Evolutionary conservation across 1,140 invertebrate genomes (phyloP), one percentile per base, ranked within the genome.

Genomic region (Drosophila takahashii): DNA sequence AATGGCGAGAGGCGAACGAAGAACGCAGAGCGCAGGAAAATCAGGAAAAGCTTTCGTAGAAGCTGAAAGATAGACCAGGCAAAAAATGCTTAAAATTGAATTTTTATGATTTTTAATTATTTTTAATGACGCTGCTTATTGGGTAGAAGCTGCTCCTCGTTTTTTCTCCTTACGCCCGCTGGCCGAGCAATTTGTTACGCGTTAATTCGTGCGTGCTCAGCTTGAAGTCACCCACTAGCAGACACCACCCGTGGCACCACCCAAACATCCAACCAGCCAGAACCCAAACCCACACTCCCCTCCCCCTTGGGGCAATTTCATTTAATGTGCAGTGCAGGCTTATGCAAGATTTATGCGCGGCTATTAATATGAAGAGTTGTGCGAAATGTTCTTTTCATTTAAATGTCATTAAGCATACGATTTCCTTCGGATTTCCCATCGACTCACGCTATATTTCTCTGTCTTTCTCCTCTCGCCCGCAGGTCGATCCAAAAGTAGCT

Each of bases 401-500:
- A 86, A 86, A 86, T 86, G 83, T 78, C 81, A 86, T 86, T 86
- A 86, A 86, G 83, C 81, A 86, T 86, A 86, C 81, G 81, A 86
- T 86, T 81, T 76, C 58, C 36, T 59, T 47, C 48, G 61, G 47
- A 42, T 42, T 39, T 34, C 32, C 53, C 47, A 36, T 60, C 41
- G 41, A 48, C 39, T 39, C 45, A 44, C 18, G 16, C n/a, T 37
- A 47, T 50, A 26, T 52, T 58, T 37, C 27, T 37, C 47, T 34
- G 11, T 37, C 57, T 57, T 32, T 61, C 29, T 59, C 42, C 56
- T 56, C 65, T 91, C 90, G 92, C 92, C 56, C 58, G 79, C 96
- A 99, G 98, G 99, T 99, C 94, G 98, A 99, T 93, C 98, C 98
- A 86, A 99, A 99, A 96, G 97, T 99, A 93, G 98, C 98, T 93